A percentile compares a stretch with the other conserved stretches of the same genome.
These are phyloP conservation scores for Pyrgilauda ruficollis DNA, from an alignment of 2,113 vertebrate species.

Conservation along the genomic window DNA sequence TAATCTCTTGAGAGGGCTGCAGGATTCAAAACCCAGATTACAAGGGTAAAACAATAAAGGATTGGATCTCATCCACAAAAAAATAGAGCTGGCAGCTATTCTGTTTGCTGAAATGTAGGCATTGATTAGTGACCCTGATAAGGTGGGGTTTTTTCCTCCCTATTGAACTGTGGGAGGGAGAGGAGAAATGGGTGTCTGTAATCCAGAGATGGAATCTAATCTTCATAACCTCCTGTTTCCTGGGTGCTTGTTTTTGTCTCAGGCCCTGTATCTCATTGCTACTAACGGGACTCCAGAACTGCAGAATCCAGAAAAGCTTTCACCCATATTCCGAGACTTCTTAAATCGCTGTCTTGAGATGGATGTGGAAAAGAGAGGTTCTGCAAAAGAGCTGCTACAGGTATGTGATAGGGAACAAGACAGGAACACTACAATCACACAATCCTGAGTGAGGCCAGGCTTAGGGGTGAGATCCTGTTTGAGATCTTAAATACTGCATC, in stretches of 20 bases:
- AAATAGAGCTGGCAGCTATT: neutral
- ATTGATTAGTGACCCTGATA: slow-evolving; percentile 6
- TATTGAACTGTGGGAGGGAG: neutral
- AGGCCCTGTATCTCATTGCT: slow-evolving; percentile 98
- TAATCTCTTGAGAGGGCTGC: slow-evolving; percentile 16
- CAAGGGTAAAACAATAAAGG: slow-evolving; percentile 10
- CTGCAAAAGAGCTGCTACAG: slow-evolving; percentile 93
- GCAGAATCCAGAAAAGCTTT: slow-evolving; percentile 95
- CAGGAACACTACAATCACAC: neutral
- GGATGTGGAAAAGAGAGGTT: slow-evolving; percentile 96
- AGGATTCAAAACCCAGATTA: slow-evolving; percentile 54
- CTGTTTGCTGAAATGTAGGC: neutral
- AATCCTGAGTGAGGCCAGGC: neutral
- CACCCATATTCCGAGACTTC: slow-evolving; percentile 89
- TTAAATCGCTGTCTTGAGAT: slow-evolving; percentile 94
- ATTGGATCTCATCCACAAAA: slow-evolving; percentile 34
- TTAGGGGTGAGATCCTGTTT: neutral
- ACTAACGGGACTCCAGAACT: slow-evolving; percentile 96
- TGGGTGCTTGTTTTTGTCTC: neutral
- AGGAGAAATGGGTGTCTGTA: neutral
- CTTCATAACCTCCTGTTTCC: neutral
- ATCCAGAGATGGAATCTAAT: neutral
- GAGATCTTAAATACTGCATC: neutral
- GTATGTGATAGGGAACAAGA: slow-evolving; percentile 49
- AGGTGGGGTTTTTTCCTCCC: neutral